These are phyloP conservation scores for Clarias batrachus DNA, from an alignment of 2,113 vertebrate genomes.

Conservation along the genomic window DNA sequence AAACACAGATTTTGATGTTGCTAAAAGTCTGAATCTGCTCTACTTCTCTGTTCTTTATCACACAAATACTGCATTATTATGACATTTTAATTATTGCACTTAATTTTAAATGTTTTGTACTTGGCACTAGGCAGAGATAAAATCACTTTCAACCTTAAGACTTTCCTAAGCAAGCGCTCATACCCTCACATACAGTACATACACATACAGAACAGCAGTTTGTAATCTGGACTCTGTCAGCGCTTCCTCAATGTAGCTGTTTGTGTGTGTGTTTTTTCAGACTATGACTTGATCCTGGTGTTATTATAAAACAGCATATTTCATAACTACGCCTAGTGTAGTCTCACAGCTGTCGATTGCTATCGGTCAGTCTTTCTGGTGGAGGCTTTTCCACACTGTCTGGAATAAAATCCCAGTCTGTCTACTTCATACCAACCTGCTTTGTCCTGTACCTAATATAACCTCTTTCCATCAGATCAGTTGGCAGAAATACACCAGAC, in stretches of 20 bases:
- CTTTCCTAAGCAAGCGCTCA: background rate
- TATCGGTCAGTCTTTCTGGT: background rate
- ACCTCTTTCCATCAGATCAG: background rate
- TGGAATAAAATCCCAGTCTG: background rate
- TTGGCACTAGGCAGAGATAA: background rate
- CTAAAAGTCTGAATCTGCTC: background rate
- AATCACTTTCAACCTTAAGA: background rate
- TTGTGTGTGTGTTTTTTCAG: background rate
- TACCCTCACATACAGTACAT: background rate
- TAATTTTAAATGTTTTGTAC: background rate
- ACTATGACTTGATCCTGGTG: background rate
- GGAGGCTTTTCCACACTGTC: background rate
- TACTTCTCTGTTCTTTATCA: background rate
- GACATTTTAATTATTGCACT: background rate
- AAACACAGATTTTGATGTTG: background rate
- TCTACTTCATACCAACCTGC: constrained; percentile 6
- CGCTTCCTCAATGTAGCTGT: background rate
- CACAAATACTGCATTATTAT: background rate
- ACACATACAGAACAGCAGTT: background rate
- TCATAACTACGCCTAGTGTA: background rate
- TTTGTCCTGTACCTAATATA: background rate
- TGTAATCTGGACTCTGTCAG: constrained; percentile 26
- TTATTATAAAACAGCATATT: background rate
- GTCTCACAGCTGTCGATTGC: background rate
- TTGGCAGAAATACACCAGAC: constrained; percentile 1